These are phyloP conservation scores for Ceyx cyanopectus DNA, from an alignment of 2,113 vertebrate species.

Conservation along the genomic window DNA sequence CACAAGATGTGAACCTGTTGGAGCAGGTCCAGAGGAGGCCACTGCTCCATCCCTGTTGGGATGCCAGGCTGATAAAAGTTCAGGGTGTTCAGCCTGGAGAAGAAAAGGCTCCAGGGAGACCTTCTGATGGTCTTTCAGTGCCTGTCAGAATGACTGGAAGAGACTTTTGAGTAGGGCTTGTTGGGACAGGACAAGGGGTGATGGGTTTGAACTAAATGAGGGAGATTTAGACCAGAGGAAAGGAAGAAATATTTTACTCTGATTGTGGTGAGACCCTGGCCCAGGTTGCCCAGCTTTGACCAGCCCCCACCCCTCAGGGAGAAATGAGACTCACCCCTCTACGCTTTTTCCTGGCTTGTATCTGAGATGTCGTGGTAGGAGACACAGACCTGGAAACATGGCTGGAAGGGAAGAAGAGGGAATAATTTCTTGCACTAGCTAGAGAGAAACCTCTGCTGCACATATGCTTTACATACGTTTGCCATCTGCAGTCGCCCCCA, in stretches of 20 bases:
- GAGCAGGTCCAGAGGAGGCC: background rate
- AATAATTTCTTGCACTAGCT: background rate
- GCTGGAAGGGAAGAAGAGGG: conserved; percentile 68
- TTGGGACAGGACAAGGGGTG: background rate
- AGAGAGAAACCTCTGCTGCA: background rate
- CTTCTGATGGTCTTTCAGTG: background rate
- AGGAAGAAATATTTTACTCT: too few relatives aligned
- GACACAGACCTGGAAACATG: conserved; percentile 90
- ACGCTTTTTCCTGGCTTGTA: conserved; percentile 93
- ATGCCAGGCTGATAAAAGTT: background rate
- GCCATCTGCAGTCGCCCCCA: conserved; percentile 11
- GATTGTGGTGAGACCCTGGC: too few relatives aligned
- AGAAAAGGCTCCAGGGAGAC: background rate
- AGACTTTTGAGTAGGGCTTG: background rate
- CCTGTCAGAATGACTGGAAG: background rate
- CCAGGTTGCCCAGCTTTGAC: background rate
- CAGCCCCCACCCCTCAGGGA: background rate
- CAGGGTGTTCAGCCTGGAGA: background rate
- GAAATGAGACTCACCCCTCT: conserved; percentile 87
- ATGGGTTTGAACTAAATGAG: background rate
- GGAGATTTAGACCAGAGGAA: background rate
- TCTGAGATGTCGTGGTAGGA: conserved; percentile 89
- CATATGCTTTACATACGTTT: conserved; percentile 17
- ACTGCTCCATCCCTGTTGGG: background rate
- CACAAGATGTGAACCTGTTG: background rate